Conservation (phyloP, 2,797 vertebrate genomes). For the Discoglossus pictus region DNA sequence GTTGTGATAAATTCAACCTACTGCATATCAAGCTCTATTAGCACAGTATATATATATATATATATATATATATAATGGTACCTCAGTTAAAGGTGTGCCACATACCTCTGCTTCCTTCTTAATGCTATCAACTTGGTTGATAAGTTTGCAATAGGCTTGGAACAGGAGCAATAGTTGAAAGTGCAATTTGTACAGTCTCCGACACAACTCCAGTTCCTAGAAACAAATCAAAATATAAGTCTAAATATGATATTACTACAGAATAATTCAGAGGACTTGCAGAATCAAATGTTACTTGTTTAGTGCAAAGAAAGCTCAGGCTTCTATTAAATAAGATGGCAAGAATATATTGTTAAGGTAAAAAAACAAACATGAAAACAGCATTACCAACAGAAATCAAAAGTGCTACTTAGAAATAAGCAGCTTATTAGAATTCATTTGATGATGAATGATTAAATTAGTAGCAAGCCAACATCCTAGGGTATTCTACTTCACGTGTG, state of each 20-base stretch:
- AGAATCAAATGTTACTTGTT: constrained; percentile 59
- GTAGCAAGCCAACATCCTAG: constrained; percentile 47
- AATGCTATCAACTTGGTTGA: constrained; percentile 90
- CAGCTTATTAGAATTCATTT: constrained; percentile 55
- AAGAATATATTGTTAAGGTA: constrained; percentile 51
- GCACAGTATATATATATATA: too few species aligned
- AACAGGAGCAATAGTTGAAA: constrained; percentile 97
- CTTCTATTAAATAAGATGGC: constrained; percentile 19
- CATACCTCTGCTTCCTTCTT: constrained; percentile 93
- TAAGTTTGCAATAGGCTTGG: constrained; percentile 97
- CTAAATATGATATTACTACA: constrained; percentile 47
- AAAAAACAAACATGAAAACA: constrained; percentile 59
- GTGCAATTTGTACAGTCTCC: constrained; percentile 94
- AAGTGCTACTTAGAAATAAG: constrained; percentile 40
- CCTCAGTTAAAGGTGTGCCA: background rate
- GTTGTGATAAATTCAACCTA: too few species aligned
- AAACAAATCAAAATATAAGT: constrained; percentile 49
- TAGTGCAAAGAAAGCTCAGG: constrained; percentile 57
- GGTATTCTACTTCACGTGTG: background rate
- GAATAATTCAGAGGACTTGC: constrained; percentile 41
- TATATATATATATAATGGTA: too few species aligned
- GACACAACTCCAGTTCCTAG: constrained; percentile 95
- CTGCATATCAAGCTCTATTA: too few species aligned
- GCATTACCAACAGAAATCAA: constrained; percentile 56
- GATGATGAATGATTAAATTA: constrained; percentile 57